Conservation (phyloP, 2,113 vertebrate genomes). For the Trematocara nigrifrons region DNA sequence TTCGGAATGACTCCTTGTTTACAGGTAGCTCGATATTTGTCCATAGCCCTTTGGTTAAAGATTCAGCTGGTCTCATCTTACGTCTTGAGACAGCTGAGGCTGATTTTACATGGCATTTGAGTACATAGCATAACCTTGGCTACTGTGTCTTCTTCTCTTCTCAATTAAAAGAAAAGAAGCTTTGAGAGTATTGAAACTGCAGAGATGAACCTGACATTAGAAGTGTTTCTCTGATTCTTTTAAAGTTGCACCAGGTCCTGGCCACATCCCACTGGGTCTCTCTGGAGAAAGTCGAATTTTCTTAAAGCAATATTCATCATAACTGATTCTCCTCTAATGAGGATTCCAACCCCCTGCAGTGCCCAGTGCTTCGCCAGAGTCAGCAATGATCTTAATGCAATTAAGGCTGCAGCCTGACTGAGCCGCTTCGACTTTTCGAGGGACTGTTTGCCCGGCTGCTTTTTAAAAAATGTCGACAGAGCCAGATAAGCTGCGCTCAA, state of each 20-base stretch:
- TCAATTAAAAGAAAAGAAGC: background rate
- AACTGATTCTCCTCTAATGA: slow-evolving; percentile 45
- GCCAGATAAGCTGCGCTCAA: background rate
- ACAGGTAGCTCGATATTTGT: background rate
- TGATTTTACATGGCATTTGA: background rate
- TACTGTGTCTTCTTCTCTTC: background rate
- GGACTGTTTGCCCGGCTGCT: slow-evolving; percentile 23
- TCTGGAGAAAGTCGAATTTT: slow-evolving; percentile 25
- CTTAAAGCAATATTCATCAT: slow-evolving; percentile 45
- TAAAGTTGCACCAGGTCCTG: background rate
- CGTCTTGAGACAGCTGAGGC: background rate
- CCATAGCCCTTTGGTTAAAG: background rate
- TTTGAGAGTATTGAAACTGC: background rate
- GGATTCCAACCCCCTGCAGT: slow-evolving; percentile 26
- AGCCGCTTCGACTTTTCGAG: slow-evolving; percentile 1
- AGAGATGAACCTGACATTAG: background rate
- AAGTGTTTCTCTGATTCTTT: background rate
- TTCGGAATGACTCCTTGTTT: background rate
- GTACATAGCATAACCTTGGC: background rate
- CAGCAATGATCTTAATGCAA: slow-evolving; percentile 48
- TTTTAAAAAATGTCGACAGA: slow-evolving; percentile 27
- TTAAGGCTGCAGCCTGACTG: slow-evolving; percentile 11
- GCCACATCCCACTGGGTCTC: background rate
- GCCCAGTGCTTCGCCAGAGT: slow-evolving; percentile 26
- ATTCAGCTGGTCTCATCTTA: background rate